Conservation (phyloP, 2,113 vertebrate genomes). For the Pelmatolapia mariae region DNA sequence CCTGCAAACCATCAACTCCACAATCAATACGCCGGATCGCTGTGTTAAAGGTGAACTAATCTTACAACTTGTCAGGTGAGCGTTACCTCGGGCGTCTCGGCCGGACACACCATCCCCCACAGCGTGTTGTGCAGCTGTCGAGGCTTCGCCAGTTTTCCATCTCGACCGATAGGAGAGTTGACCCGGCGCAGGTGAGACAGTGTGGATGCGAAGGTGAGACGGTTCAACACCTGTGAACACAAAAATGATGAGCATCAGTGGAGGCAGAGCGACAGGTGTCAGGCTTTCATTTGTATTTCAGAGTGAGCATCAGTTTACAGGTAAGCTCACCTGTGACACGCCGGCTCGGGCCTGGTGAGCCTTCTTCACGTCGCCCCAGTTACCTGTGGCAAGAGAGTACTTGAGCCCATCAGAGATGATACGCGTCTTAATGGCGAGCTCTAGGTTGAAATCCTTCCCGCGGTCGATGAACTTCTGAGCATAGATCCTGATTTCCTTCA, state of each 20-base stretch:
- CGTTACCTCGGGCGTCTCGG: constrained; percentile 94
- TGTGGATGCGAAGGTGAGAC: constrained; percentile 94
- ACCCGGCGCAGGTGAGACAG: constrained; percentile 92
- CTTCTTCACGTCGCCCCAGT: constrained; percentile 99
- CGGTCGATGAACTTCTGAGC: constrained; percentile 97
- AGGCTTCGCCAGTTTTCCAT: constrained; percentile 97
- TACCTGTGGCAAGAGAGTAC: constrained; percentile 95
- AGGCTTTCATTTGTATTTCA: neutral
- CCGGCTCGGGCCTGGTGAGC: constrained; percentile 97
- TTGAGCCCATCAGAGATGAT: constrained; percentile 98
- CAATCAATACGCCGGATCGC: neutral
- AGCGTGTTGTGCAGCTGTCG: constrained; percentile 94
- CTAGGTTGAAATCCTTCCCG: constrained; percentile 97
- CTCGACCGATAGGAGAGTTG: constrained; percentile 95
- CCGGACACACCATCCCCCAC: constrained; percentile 99
- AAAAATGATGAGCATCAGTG: neutral
- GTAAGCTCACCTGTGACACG: constrained; percentile 86
- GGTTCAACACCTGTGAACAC: constrained; percentile 85
- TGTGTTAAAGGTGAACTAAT: neutral
- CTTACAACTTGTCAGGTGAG: neutral
- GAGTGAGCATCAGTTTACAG: neutral
- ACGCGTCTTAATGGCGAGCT: constrained; percentile 94
- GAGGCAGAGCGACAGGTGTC: neutral
- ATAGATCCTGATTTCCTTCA: constrained; percentile 98
- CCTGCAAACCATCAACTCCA: constrained; percentile 63